Evolutionary conservation across 2,888 invertebrate genomes (phyloP).

Genomic region (Macaria notata): DNA sequence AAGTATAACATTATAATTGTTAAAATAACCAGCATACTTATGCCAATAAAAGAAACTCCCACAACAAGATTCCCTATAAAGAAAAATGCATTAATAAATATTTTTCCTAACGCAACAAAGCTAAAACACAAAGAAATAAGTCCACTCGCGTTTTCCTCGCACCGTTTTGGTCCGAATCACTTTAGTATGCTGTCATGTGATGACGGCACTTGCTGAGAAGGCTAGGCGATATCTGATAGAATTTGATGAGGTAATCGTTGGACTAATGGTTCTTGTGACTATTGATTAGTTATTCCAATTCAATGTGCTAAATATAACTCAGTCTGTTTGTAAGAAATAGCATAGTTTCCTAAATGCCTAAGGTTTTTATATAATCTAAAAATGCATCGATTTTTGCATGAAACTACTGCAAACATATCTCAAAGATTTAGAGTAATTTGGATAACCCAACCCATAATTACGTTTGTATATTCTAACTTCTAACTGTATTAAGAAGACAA

Average conservation of each 20-base stretch:
- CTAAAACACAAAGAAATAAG: slow-evolving; percentile 14
- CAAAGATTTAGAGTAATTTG: too few relatives aligned
- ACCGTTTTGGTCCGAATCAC: slow-evolving; percentile 11
- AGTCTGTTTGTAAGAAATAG: too few relatives aligned
- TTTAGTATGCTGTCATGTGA: slow-evolving; percentile 14
- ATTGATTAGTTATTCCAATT: too few relatives aligned
- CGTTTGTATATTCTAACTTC: too few relatives aligned
- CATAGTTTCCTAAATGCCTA: too few relatives aligned
- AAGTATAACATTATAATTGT: neutral
- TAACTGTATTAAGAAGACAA: too few relatives aligned
- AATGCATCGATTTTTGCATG: too few relatives aligned
- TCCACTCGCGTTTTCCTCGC: slow-evolving; percentile 17
- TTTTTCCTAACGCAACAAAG: slow-evolving; percentile 7
- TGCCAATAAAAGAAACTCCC: neutral
- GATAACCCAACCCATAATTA: too few relatives aligned
- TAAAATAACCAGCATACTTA: neutral
- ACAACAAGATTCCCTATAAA: slow-evolving; percentile 5
- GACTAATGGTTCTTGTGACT: neutral
- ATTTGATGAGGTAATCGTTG: neutral
- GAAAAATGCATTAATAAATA: slow-evolving; percentile 10
- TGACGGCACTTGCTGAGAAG: slow-evolving; percentile 1
- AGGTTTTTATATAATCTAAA: too few relatives aligned
- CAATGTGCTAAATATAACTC: too few relatives aligned
- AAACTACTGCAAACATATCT: too few relatives aligned
- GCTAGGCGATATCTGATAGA: neutral